Base-by-base conservation (phyloP, 1,140 invertebrate genomes). In the Fopius arisanus region DNA sequence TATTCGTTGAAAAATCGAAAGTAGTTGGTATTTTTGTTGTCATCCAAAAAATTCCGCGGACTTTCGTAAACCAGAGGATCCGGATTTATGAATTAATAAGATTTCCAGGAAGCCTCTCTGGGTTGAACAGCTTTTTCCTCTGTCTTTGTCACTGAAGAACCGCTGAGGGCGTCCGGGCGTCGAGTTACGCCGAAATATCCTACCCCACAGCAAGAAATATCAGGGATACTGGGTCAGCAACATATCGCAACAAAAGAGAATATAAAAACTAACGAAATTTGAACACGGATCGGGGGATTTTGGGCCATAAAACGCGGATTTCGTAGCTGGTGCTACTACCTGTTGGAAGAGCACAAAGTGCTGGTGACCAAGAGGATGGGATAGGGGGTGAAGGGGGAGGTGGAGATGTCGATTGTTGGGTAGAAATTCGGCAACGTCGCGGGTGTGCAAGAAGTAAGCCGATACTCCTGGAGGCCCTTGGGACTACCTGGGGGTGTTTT, bases 341-440 rank as follows among this genome's bases (percentile, higher is more conserved):
- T 69, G 43, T 48, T 43, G 67, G 43, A n/a, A 10, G 23, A 65
- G 4, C 26, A 37, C 31, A n/a, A 54, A 33, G 51, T 40, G 54
- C 67, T 78, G 79, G 77, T 1, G 43, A 48, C 33, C 33, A 10
- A 10, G 9, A 74, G 76, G 74, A 75, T 31, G 43, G 40, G 28
- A 12, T 73, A 67, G 77, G 75, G 80, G 81, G 77, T 79, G 81
- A 78, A 72, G 51, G 26, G 26, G 23, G 70, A n/a, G n/a, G n/a
- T n/a, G n/a, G n/a, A n/a, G n/a, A n/a, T n/a, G n/a, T n/a, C n/a
- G 72, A 82, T 80, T 82, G 80, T 82, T 70, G 68, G 67, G 68
- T 63, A 26, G 75, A 84, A 83, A 80, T 84, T 83, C 76, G 81
- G 81, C 83, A 83, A 82, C 83, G 75, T 78, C 71, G 83, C 80